Conservation (phyloP, 2,888 invertebrate species). For the Nephrotoma guestfalica region DNA sequence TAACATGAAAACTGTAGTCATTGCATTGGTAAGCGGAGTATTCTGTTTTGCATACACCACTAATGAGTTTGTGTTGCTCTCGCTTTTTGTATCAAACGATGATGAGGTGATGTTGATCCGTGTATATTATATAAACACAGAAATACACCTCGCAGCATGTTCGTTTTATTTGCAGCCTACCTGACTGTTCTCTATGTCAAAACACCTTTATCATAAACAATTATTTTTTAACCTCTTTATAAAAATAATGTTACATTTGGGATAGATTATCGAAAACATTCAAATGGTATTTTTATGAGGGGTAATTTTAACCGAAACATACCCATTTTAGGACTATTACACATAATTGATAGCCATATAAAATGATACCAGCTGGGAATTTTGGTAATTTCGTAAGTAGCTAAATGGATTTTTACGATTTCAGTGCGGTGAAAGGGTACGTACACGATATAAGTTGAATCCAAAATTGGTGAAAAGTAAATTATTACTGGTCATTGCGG, state of each 20-base stretch:
- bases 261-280: background rate
- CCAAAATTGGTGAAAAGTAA: too few relatives aligned
- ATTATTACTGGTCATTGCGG: too few relatives aligned
- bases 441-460: too few relatives aligned
- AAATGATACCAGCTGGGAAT: background rate
- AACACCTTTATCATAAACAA: background rate
- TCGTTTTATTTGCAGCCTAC: background rate
- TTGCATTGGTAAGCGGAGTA: too few relatives aligned
- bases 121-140: too few relatives aligned
- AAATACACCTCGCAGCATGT: background rate
- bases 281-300: background rate
- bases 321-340: background rate
- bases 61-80: background rate
- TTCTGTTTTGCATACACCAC: too few relatives aligned
- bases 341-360: background rate
- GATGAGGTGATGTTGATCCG: too few relatives aligned
- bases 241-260: background rate
- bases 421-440: too few relatives aligned
- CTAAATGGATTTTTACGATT: background rate
- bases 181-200: background rate
- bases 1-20: too few relatives aligned
- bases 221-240: background rate
- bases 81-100: too few relatives aligned
- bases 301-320: background rate
- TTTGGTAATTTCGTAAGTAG: background rate